A percentile compares a stretch with the other conserved stretches of the same genome.
These are phyloP conservation scores for Anagrus nilaparvatae DNA, from an alignment of 1,140 invertebrate genomes.

Conservation along the genomic window DNA sequence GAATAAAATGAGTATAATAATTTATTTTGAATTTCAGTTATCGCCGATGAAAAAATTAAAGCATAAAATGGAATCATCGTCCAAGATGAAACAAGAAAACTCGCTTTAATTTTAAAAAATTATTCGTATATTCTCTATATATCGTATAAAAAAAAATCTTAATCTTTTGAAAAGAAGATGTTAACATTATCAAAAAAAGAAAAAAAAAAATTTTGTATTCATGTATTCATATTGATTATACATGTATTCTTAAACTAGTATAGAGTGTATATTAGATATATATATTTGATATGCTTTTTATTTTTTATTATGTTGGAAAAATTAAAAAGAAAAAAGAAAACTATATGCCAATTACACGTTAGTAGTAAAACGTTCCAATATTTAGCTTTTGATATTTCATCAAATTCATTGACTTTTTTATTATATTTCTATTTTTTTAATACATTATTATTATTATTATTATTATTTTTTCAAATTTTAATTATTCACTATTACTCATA, in stretches of 20 bases:
- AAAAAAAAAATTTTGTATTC: constrained; percentile 22
- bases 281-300: background rate
- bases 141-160: too few relatives aligned
- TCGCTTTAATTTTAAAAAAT: constrained; percentile 21
- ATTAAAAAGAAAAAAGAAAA: background rate
- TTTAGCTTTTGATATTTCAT: too few relatives aligned
- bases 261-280: background rate
- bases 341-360: too few relatives aligned
- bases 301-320: background rate
- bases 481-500: too few relatives aligned
- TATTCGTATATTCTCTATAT: too few relatives aligned
- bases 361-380: background rate
- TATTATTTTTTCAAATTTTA: too few relatives aligned
- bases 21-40: constrained; percentile 27
- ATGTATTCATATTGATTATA: background rate
- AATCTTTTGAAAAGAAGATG: constrained; percentile 60
- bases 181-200: constrained; percentile 41
- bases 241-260: background rate
- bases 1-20: background rate
- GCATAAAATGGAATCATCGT: constrained; percentile 28
- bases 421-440: background rate
- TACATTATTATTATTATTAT: too few relatives aligned
- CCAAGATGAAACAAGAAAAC: constrained; percentile 40
- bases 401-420: background rate
- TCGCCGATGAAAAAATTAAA: constrained; percentile 30